Evolutionary conservation across 2,797 vertebrate genomes (phyloP), one percentile per base, ranked within the genome.

Genomic region (Erpetoichthys calabaricus): DNA sequence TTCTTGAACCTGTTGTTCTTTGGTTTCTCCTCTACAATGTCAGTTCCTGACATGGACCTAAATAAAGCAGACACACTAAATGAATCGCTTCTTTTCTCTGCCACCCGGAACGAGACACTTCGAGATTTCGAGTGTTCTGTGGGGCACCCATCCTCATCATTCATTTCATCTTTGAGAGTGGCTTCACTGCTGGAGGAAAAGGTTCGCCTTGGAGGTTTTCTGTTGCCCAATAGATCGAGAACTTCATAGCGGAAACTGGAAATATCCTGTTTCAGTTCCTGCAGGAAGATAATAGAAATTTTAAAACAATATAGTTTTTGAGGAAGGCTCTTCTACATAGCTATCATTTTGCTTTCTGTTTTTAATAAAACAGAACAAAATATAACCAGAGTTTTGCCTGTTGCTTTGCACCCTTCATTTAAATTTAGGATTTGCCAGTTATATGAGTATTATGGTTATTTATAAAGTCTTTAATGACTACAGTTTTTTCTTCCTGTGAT

Each of bases 261-360:
- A 69, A 97, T 97, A 75, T 97, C 94, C 69, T 97, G 93, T 70
- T 97, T 97, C 62, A 97, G 62, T 78, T 97, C 94, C 94, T 97
- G 69, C 10, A 61, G 62, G 4, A 61, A 9, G 65, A 42, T 51
- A 7, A 50, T 25, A 25, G 25, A 25, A 25, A 25, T 25, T 25
- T 25, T 25, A 25, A 25, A 25, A 25, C 25, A 6, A 56, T 56
- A 7, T n/a, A 44, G 10, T 56, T 56, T 3, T 45, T 7, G 2
- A 54, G 42, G 55, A 56, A 45, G 25, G 25, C 25, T 25, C 25
- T 25, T 25, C 25, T 25, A 25, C 25, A 25, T 25, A 25, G 25
- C 25, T 25, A 25, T 25, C 25, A 25, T 25, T 25, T 25, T 25
- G 25, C 25, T 25, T 25, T 25, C 25, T 25, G 1, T 25, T 25